These are phyloP conservation scores for Catharus minimus DNA, from an alignment of 2,113 vertebrate genomes.

Conservation along the genomic window DNA sequence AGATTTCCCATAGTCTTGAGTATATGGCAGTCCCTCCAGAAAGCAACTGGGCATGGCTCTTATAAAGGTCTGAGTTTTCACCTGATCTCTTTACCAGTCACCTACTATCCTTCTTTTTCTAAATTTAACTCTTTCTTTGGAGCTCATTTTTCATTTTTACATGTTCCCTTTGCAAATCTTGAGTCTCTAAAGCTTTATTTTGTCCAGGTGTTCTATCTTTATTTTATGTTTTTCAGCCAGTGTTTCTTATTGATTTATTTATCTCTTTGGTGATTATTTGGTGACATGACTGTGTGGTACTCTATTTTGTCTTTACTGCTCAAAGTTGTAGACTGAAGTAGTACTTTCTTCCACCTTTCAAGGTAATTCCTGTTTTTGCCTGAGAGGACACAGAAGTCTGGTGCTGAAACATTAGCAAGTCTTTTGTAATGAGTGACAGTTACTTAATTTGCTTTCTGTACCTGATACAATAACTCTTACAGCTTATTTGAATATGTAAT, in stretches of 20 bases:
- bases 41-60: neutral
- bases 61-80: neutral
- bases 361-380: neutral
- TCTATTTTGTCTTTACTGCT: neutral
- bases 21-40: neutral
- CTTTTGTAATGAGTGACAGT: neutral
- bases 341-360: neutral
- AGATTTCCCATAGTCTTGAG: neutral
- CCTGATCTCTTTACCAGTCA: neutral
- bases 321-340: constrained; percentile 6
- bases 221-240: neutral
- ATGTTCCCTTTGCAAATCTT: neutral
- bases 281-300: neutral
- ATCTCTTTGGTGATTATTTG: neutral
- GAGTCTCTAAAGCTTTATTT: neutral
- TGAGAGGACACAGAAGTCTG: neutral
- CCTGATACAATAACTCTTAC: neutral
- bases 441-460: neutral
- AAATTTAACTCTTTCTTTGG: neutral
- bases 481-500: constrained; percentile 17
- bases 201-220: neutral
- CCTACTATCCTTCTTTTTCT: neutral
- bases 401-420: neutral
- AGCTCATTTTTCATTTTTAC: neutral
- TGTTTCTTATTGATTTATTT: neutral